Evolutionary conservation across 2,113 vertebrate genomes (phyloP).

Genomic region (Tiliqua scincoides): DNA sequence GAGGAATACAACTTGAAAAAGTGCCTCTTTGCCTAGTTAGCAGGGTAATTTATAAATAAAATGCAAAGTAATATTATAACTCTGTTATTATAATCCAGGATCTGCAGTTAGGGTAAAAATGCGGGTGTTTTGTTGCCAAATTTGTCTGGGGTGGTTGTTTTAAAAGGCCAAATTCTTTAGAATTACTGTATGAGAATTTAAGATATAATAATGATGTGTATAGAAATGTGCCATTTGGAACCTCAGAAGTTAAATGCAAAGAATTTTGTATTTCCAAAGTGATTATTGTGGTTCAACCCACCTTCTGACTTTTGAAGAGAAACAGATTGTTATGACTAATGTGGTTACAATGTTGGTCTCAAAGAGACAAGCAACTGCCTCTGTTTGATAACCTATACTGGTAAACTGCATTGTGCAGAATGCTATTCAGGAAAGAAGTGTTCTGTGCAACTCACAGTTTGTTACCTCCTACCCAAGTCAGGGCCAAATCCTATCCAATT

Average conservation of each 20-base stretch:
- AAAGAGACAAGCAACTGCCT: not conserved
- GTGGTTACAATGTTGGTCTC: not conserved
- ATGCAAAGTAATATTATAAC: not conserved
- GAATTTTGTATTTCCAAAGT: not conserved
- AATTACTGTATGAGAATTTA: not conserved
- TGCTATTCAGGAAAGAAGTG: not conserved
- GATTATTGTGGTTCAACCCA: not conserved
- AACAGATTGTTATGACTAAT: not conserved
- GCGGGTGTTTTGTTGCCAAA: not conserved
- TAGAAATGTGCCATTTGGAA: not conserved
- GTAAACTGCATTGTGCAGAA: not conserved
- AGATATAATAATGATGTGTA: not conserved
- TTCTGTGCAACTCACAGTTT: not conserved
- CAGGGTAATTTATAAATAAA: not conserved
- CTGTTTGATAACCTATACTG: not conserved
- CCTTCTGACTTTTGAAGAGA: not conserved
- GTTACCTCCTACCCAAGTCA: not conserved
- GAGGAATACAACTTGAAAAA: too few relatives aligned
- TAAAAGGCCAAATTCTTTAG: not conserved
- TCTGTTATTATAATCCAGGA: not conserved
- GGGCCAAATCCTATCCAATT: too few relatives aligned
- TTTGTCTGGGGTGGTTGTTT: not conserved
- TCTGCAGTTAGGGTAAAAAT: not conserved
- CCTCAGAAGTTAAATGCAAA: not conserved
- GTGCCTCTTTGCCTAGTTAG: too few relatives aligned